phyloP scores from a whole-genome alignment of 2,888 invertebrate species.

The Scaptomyza parva region DNA sequence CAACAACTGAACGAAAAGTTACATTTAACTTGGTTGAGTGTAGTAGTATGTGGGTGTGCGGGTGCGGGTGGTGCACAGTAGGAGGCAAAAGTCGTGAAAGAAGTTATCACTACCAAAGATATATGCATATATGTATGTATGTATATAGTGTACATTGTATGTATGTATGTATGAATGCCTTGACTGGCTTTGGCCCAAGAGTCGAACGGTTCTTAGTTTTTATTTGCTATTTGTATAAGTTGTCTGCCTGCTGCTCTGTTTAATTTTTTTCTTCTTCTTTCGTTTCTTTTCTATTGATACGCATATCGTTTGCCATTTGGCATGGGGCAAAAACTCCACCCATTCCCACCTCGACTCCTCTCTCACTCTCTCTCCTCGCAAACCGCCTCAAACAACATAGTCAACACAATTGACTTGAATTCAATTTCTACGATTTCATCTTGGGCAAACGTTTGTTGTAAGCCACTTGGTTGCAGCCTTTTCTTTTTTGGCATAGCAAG shows the following conservation, averaged over 20 bases:
- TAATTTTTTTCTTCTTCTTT: conserved; percentile 7
- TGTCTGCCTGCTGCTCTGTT: conserved; percentile 61
- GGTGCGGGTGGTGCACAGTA: conserved; percentile 58
- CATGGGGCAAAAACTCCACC: conserved; percentile 12
- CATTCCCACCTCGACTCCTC: neutral
- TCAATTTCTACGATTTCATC: conserved; percentile 80
- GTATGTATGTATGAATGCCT: conserved; percentile 24
- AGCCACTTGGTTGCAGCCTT: conserved; percentile 55
- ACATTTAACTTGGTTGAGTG: conserved; percentile 56
- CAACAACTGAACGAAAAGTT: conserved; percentile 63
- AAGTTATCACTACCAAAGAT: conserved; percentile 76
- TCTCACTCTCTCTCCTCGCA: neutral
- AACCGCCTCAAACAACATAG: neutral
- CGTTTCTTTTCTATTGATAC: conserved; percentile 64
- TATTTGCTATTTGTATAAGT: conserved; percentile 75
- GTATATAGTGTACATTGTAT: conserved; percentile 8
- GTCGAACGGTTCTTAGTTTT: conserved; percentile 46
- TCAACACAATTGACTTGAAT: conserved; percentile 70
- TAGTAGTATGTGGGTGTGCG: conserved; percentile 15
- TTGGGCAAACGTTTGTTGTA: conserved; percentile 64
- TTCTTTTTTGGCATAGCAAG: conserved; percentile 38
- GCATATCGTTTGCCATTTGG: conserved; percentile 77
- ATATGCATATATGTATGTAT: conserved; percentile 25
- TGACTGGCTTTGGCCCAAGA: conserved; percentile 31
- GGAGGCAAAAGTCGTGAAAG: conserved; percentile 75